Evolutionary conservation across 1,140 invertebrate genomes (phyloP).

Genomic region (Catajapyx aquilonaris): DNA sequence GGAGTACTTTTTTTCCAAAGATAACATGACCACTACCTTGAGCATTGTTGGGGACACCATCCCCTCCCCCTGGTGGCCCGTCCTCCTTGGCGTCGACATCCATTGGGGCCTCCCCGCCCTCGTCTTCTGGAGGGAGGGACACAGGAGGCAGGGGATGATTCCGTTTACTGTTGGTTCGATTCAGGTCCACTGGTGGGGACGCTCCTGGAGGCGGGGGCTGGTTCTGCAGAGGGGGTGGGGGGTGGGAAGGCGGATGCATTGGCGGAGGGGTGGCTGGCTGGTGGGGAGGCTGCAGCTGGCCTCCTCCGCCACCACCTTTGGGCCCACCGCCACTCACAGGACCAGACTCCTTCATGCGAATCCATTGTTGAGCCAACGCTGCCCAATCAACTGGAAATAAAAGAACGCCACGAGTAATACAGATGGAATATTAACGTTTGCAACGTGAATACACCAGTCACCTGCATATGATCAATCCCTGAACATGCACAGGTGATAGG

Average conservation of each 20-base stretch:
- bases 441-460: not conserved
- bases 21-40: too few species aligned
- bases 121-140: constrained; percentile 9
- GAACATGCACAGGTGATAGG: not conserved
- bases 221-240: constrained; percentile 21
- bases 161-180: constrained; percentile 14
- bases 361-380: constrained; percentile 88
- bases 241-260: constrained; percentile 16
- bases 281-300: too few species aligned
- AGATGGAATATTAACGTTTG: constrained; percentile 2
- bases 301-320: too few species aligned
- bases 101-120: constrained; percentile 64
- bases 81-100: constrained; percentile 53
- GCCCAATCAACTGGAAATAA: constrained; percentile 70
- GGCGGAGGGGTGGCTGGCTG: constrained; percentile 23
- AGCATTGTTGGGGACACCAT: too few species aligned
- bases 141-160: not conserved
- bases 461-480: not conserved
- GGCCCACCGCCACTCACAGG: constrained; percentile 1
- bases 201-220: constrained; percentile 1
- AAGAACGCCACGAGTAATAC: constrained; percentile 6
- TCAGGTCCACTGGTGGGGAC: not conserved
- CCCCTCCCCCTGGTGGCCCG: too few species aligned
- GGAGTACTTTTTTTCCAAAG: too few species aligned
- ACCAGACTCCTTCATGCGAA: constrained; percentile 66